Base-by-base conservation (phyloP, 2,888 invertebrate species). In the Meloe dianella region DNA sequence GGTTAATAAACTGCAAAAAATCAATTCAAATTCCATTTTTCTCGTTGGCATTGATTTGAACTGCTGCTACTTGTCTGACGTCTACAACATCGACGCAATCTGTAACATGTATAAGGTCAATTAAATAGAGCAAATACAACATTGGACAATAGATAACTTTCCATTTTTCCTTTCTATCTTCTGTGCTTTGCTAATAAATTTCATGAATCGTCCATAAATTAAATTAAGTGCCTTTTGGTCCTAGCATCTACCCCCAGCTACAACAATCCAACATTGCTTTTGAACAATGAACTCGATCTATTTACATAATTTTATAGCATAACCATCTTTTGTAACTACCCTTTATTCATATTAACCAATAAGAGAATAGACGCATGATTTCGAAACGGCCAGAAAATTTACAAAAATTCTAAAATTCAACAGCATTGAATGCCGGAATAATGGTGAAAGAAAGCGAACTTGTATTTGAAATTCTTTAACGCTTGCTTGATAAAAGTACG, bases 221-320 rank as follows among this genome's bases (percentile, higher is more conserved):
- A 20, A n/a, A 65, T 65, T 54, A 58, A 27, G 58, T 30, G 47
- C 22, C 0, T 51, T 51, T 60, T 61, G 30, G 61, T 17, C 54
- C 51, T 47, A 22, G n/a, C 38, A 54, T 59, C 62, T 54, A 32
- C 4, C 14, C 14, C 1, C 29, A 12, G 29, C 57, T 57, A 29
- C 51, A 51, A 51, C 51, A 20, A 4, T 6, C 8, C 51, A 22
- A 41, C n/a, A n/a, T 41, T 17, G 41, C 51, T 2, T 59, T 32
- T 20, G 61, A 57, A 66, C 66, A 63, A 38, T 59, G 66, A 58
- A 60, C 62, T 54, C 29, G 22, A 27, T 29, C 59, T 29, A 66
- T 66, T 66, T 60, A 20, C 63, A 66, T 66, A 66, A 66, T 66
- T 66, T 66, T 63, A 66, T 66, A 41, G 60, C 32, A 54, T 14